Base-by-base conservation (phyloP, 2,113 vertebrate species). In the Hippocampus zosterae region DNA sequence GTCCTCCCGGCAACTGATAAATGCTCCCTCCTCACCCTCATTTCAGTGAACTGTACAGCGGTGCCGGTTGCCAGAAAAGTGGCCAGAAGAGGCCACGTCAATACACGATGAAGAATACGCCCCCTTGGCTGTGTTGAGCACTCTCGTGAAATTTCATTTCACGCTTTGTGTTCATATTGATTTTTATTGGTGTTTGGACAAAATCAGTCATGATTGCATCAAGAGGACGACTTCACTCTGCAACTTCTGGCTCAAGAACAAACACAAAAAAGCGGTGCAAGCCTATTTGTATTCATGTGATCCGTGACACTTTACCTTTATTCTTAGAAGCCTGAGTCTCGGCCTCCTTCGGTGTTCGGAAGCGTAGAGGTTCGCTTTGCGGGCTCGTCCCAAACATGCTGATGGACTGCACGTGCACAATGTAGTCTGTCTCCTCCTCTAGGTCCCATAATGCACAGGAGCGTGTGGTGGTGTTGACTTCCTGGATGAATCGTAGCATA, bases 401-500 rank as follows among this genome's bases (percentile, higher is more conserved):
- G 92, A 98, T 96, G 87, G 94, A 89, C 88, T 98, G 96, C 74
- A 98, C 96, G 0, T 98, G 96, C 85, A 98, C 95, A 3, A 97
- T 96, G 85, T 98, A 98, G 84, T 98, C 96, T 0, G 96, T 97
- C 89, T 97, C 96, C 75, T 96, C 94, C 82, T 98, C 96, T 85
- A 98, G 92, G 88, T 98, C 96, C 96, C 96, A 98, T 87, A 98
- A 93, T 87, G 94, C 94, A 79, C 96, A 98, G 55, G 94, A 98
- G 75, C 93, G 94, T 2, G 95, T 98, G 88, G 96, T 98, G 77
- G 96, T 98, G 92, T 98, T 98, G 87, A 98, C 95, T 90, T 98
- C 96, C 93, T 98, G 96, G 91, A 98, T 98, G 90, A 98, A 96
- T 81, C 96, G 94, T 79, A 98, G 92, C 96, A 96, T 98, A 86